These are phyloP conservation scores for Mesitornis unicolor DNA, from an alignment of 2,113 vertebrate species.

Conservation along the genomic window DNA sequence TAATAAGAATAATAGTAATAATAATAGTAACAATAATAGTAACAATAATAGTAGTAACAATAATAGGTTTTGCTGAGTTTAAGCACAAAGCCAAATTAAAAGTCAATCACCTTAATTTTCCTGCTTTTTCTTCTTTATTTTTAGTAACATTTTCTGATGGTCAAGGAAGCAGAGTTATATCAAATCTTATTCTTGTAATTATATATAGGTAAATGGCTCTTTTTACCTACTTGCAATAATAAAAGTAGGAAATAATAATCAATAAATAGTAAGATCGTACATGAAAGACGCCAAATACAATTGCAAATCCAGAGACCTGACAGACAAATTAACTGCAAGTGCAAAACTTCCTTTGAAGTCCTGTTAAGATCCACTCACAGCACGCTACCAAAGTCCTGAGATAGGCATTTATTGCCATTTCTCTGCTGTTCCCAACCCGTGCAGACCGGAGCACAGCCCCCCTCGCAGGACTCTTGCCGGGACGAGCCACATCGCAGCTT, in stretches of 20 bases:
- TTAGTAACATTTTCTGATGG: background rate
- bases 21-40: too few relatives aligned
- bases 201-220: background rate
- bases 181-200: background rate
- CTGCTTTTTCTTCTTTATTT: background rate
- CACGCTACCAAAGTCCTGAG: background rate
- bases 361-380: background rate
- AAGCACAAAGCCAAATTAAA: background rate
- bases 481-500: background rate
- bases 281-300: background rate
- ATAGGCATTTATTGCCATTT: background rate
- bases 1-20: too few relatives aligned
- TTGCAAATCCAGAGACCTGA: background rate
- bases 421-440: background rate
- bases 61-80: background rate
- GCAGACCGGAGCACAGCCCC: background rate
- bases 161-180: background rate
- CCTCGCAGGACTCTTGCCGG: fast-evolving
- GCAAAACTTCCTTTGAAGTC: background rate
- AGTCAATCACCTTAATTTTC: fast-evolving
- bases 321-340: background rate
- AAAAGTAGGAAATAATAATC: background rate
- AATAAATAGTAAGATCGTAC: background rate
- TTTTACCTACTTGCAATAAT: background rate
- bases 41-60: background rate